Percentiles rank a stretch among this genome's conserved stretches.
Conservation (phyloP, 2,113 vertebrate species). For the Heterocephalus glaber region DNA sequence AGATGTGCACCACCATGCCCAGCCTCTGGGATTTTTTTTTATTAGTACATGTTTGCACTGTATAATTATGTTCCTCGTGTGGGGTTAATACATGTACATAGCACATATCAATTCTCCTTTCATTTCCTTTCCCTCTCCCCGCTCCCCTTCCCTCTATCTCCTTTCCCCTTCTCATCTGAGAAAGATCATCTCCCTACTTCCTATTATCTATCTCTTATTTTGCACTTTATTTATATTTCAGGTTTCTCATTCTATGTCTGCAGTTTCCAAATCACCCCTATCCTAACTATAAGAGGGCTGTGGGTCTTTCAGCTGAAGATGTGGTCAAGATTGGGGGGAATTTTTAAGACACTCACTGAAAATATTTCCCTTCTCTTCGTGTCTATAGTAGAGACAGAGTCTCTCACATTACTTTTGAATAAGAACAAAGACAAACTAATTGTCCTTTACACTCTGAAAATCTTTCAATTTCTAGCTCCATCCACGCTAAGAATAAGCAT, state of each 20-base stretch:
- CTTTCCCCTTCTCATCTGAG: too few relatives aligned
- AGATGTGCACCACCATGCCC: background rate
- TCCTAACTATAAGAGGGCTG: background rate
- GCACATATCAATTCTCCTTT: too few relatives aligned
- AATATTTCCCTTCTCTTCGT: constrained; percentile 12
- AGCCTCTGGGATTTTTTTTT: too few relatives aligned
- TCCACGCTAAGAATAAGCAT: background rate
- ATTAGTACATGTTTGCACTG: too few relatives aligned
- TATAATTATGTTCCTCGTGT: too few relatives aligned
- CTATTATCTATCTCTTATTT: too few relatives aligned
- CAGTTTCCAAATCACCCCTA: background rate
- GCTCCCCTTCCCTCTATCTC: too few relatives aligned
- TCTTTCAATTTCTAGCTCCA: background rate
- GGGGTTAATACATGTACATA: too few relatives aligned
- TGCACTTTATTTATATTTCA: too few relatives aligned
- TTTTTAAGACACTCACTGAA: background rate
- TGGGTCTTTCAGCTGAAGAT: background rate
- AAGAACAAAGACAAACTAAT: constrained; percentile 38
- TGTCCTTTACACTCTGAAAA: background rate
- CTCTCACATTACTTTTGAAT: background rate
- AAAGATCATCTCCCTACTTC: too few relatives aligned
- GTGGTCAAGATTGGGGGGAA: background rate
- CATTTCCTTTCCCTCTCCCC: too few relatives aligned
- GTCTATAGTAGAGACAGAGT: background rate
- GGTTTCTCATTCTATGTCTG: too few relatives aligned